Evolutionary conservation across 2,888 invertebrate genomes (phyloP).

Genomic region (Chesias legatella): DNA sequence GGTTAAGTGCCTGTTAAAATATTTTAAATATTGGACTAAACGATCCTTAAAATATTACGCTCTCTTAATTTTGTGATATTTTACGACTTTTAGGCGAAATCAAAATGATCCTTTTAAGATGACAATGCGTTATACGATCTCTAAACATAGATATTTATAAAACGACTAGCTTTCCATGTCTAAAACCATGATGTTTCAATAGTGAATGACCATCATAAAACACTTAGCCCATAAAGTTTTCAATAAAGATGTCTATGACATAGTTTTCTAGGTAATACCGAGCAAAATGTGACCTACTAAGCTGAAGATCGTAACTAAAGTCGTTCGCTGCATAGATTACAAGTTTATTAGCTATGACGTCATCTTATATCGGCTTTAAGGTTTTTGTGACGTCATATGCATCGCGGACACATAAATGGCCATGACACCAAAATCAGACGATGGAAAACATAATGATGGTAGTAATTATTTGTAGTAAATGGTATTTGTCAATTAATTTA

Average conservation of each 20-base stretch:
- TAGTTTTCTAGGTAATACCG: constrained; percentile 16
- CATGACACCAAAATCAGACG: no score
- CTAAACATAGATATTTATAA: no score
- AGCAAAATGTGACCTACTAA: constrained; percentile 23
- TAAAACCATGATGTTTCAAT: background rate
- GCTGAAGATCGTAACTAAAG: constrained; percentile 27
- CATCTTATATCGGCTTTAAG: constrained; percentile 27
- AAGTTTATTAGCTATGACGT: constrained; percentile 36
- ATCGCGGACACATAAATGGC: constrained; percentile 14
- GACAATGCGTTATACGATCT: no score
- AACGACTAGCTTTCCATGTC: no score
- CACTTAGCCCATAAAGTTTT: constrained; percentile 3
- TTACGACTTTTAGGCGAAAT: no score
- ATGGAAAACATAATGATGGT: constrained; percentile 8
- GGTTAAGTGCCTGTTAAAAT: constrained; percentile 15
- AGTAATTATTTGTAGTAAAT: no score
- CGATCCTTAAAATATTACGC: no score
- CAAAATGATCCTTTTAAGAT: no score
- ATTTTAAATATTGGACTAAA: constrained; percentile 3
- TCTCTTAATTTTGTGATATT: no score
- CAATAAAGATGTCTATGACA: constrained; percentile 10
- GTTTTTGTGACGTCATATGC: constrained; percentile 18
- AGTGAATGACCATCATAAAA: constrained; percentile 5
- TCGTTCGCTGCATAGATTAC: constrained; percentile 37
- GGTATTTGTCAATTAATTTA: no score